Conservation (phyloP, 2,113 vertebrate genomes). For the Dolichotis patagonum region DNA sequence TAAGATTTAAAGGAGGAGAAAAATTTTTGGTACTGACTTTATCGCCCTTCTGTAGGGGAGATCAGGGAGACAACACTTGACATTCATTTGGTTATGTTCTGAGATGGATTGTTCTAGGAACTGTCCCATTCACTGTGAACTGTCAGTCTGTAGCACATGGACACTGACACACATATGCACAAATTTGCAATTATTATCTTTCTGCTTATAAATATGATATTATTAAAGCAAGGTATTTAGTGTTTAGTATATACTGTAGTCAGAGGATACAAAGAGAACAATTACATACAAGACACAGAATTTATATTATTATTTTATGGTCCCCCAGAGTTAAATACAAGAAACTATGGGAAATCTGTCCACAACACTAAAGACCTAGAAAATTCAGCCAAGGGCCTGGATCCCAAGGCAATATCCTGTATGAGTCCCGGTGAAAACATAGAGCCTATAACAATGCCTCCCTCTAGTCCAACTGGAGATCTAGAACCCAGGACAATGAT, state of each 20-base stretch:
- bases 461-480: too few species aligned
- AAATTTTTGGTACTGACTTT: not conserved
- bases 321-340: too few species aligned
- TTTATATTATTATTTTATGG: too few species aligned
- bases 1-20: not conserved
- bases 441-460: too few species aligned
- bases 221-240: not conserved
- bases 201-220: not conserved
- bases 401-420: too few species aligned
- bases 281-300: too few species aligned
- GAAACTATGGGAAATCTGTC: too few species aligned
- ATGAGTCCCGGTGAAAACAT: too few species aligned
- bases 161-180: constrained; percentile 1
- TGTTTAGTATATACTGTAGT: not conserved
- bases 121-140: constrained; percentile 74
- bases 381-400: too few species aligned
- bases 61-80: not conserved
- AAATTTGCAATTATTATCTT: constrained; percentile 25
- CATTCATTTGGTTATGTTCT: not conserved
- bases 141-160: constrained; percentile 76
- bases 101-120: not conserved
- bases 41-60: fast-evolving
- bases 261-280: too few species aligned
- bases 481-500: too few species aligned
- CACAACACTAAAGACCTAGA: too few species aligned